These are phyloP conservation scores for Danionella dracula DNA, from an alignment of 2,797 vertebrate species.

Conservation along the genomic window DNA sequence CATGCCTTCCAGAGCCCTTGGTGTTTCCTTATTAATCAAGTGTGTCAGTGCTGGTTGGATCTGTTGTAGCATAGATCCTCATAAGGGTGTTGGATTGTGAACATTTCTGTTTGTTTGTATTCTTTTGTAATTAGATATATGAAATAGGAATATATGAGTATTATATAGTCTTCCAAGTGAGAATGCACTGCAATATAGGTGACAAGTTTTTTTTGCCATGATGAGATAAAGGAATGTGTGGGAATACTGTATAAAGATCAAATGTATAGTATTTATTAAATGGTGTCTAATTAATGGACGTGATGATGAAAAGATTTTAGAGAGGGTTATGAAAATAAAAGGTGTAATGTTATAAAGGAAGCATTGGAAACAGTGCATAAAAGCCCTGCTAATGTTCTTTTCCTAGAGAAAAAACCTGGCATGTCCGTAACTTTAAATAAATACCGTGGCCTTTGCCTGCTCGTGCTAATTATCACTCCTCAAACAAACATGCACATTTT, in stretches of 20 bases:
- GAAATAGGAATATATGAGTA: conserved; percentile 16
- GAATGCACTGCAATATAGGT: conserved; percentile 23
- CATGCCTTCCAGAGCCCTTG: conserved; percentile 36
- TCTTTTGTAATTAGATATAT: conserved; percentile 30
- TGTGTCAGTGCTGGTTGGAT: conserved; percentile 33
- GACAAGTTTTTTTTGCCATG: conserved; percentile 13
- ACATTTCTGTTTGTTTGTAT: conserved; percentile 10
- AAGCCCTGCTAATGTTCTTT: not conserved
- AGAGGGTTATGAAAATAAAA: not conserved
- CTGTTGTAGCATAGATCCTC: conserved; percentile 39
- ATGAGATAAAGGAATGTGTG: no score
- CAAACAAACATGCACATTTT: not conserved
- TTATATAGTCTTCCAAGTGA: conserved; percentile 45
- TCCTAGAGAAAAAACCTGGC: not conserved
- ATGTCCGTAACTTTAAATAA: conserved; percentile 7
- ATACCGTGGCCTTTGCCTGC: not conserved
- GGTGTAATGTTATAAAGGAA: not conserved
- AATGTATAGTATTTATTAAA: conserved; percentile 10
- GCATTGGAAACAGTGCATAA: not conserved
- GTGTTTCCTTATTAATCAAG: conserved; percentile 29
- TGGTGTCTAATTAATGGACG: not conserved
- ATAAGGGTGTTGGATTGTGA: conserved; percentile 7
- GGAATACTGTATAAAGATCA: not conserved
- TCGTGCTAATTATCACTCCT: conserved; percentile 1
- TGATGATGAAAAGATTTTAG: no score